phyloP scores from a whole-genome alignment of 2,888 invertebrate genomes.

The Alcis repandata region DNA sequence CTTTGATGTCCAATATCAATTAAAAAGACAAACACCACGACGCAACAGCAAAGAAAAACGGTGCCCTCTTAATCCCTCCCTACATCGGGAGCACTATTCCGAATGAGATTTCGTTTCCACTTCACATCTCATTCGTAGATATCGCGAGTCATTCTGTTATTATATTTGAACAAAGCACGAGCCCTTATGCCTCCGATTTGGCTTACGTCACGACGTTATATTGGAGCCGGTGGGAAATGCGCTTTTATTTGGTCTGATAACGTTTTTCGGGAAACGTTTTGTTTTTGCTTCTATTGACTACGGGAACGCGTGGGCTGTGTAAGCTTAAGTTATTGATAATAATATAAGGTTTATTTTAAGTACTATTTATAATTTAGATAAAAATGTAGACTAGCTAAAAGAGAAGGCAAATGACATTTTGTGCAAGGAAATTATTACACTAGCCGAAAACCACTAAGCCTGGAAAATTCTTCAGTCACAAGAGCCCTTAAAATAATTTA shows the following conservation, averaged over 20 bases:
- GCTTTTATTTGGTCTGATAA: slow-evolving; percentile 40
- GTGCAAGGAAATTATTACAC: no score
- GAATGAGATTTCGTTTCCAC: slow-evolving; percentile 77
- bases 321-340: not conserved
- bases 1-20: not conserved
- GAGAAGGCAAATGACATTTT: no score
- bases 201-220: slow-evolving; percentile 76
- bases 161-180: slow-evolving; percentile 71
- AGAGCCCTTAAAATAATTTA: no score
- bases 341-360: no score
- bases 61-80: slow-evolving; percentile 50
- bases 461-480: no score
- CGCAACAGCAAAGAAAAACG: slow-evolving; percentile 33
- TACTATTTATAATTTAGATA: no score
- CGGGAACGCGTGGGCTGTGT: not conserved
- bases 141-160: slow-evolving; percentile 66
- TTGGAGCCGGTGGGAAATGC: slow-evolving; percentile 63
- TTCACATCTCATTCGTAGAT: slow-evolving; percentile 78
- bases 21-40: not conserved
- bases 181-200: slow-evolving; percentile 72
- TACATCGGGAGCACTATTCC: slow-evolving; percentile 66
- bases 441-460: no score
- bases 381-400: no score
- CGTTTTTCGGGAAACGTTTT: slow-evolving; percentile 36
- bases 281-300: slow-evolving; percentile 17